These are phyloP conservation scores for Papilio aristodemus DNA, from an alignment of 1,140 invertebrate species.

Conservation along the genomic window DNA sequence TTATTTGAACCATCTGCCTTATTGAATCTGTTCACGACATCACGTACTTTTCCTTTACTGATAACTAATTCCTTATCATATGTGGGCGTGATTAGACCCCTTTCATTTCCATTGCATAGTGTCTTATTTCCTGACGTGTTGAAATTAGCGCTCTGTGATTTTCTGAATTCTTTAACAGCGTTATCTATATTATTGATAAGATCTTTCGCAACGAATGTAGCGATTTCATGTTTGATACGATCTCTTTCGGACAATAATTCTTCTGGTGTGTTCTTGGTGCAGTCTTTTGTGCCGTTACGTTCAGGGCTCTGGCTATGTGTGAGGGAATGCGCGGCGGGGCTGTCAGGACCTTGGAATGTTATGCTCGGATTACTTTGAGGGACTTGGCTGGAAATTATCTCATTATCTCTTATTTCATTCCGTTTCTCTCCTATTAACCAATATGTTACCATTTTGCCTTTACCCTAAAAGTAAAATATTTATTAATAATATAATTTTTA, in stretches of 20 bases:
- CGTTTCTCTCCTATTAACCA: constrained; percentile 89
- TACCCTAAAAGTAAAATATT: constrained; percentile 82
- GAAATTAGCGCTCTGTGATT: constrained; percentile 67
- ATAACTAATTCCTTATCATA: constrained; percentile 75
- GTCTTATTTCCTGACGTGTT: constrained; percentile 48
- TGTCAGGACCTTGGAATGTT: constrained; percentile 75
- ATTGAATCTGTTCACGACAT: constrained; percentile 77
- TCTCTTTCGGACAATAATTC: constrained; percentile 68
- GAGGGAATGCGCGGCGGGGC: constrained; percentile 68
- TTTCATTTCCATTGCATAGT: constrained; percentile 64
- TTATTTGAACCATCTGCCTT: constrained; percentile 51
- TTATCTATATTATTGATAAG: constrained; percentile 73
- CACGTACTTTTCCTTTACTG: constrained; percentile 77
- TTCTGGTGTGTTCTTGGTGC: constrained; percentile 43
- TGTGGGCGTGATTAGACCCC: constrained; percentile 66
- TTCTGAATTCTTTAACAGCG: constrained; percentile 67
- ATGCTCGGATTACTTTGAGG: constrained; percentile 66
- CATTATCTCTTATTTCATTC: constrained; percentile 37
- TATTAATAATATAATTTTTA: too few species aligned
- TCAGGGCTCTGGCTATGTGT: constrained; percentile 71
- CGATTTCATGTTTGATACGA: constrained; percentile 74
- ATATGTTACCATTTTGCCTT: constrained; percentile 93
- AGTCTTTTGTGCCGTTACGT: constrained; percentile 56
- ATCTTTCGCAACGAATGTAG: constrained; percentile 74
- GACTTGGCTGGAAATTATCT: constrained; percentile 44